Conservation (phyloP, 2,113 vertebrate species). For the Alexandromys fortis region DNA sequence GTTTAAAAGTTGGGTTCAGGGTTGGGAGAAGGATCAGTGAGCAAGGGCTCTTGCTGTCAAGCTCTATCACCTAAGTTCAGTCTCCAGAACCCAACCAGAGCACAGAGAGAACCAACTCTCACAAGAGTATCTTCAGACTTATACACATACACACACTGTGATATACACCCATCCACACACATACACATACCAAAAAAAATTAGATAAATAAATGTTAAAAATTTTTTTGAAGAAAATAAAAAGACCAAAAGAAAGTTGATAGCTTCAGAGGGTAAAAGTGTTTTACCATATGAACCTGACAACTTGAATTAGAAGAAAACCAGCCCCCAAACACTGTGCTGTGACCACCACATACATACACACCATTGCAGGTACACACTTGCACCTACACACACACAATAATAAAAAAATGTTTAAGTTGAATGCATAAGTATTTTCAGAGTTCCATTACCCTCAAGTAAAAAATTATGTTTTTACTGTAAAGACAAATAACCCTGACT, state of each 20-base stretch:
- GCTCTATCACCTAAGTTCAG: neutral
- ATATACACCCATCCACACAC: neutral
- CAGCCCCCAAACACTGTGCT: neutral
- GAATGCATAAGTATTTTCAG: constrained; percentile 38
- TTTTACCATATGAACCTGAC: neutral
- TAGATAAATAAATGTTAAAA: neutral
- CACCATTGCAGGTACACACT: neutral
- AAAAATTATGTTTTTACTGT: constrained; percentile 50
- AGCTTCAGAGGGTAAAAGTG: neutral
- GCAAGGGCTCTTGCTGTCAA: neutral
- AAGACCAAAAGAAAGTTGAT: neutral
- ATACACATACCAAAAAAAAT: neutral
- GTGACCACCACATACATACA: neutral
- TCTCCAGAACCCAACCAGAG: neutral
- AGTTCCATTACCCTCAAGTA: constrained; percentile 22
- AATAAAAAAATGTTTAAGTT: neutral
- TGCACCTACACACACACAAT: neutral
- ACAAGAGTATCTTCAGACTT: neutral
- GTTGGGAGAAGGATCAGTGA: neutral
- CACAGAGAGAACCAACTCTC: neutral
- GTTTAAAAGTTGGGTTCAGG: neutral
- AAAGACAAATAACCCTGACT: constrained; percentile 43
- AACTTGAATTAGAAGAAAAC: neutral
- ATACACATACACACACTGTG: neutral
- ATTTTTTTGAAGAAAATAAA: neutral